These are phyloP conservation scores for Neosilurus hyrtlii DNA, from an alignment of 2,797 vertebrate genomes.

Conservation along the genomic window DNA sequence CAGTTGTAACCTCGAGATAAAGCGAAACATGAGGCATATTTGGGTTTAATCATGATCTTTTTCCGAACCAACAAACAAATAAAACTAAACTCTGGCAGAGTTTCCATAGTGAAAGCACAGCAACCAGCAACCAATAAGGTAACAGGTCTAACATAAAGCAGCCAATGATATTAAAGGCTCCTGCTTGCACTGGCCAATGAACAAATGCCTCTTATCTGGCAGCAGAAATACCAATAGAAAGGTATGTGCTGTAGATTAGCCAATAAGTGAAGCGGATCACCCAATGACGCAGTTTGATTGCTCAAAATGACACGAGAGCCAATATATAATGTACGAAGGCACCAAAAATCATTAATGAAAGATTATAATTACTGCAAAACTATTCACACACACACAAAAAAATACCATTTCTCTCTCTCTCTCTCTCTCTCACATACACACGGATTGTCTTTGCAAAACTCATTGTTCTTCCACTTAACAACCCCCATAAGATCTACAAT, in stretches of 20 bases:
- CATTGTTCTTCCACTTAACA: background rate
- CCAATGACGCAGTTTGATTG: no score
- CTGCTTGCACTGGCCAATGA: conserved; percentile 10
- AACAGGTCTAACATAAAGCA: background rate
- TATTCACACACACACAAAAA: background rate
- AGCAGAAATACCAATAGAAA: background rate
- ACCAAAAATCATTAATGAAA: background rate
- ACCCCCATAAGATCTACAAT: background rate
- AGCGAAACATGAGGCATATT: background rate
- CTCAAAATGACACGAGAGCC: background rate
- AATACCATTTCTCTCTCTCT: background rate
- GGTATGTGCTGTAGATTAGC: background rate
- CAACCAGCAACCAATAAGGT: conserved; percentile 2
- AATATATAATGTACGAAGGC: background rate
- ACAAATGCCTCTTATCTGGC: background rate
- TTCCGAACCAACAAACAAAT: background rate
- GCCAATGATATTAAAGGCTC: background rate
- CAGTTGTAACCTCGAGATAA: background rate
- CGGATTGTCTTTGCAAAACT: background rate
- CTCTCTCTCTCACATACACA: background rate
- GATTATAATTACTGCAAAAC: background rate
- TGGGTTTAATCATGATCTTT: background rate
- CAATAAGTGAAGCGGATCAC: background rate
- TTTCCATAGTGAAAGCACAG: background rate
- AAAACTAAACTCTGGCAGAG: background rate